Evolutionary conservation across 2,113 vertebrate species (phyloP), one percentile per base, ranked within the genome.

Genomic region (Dendropsophus ebraccatus): DNA sequence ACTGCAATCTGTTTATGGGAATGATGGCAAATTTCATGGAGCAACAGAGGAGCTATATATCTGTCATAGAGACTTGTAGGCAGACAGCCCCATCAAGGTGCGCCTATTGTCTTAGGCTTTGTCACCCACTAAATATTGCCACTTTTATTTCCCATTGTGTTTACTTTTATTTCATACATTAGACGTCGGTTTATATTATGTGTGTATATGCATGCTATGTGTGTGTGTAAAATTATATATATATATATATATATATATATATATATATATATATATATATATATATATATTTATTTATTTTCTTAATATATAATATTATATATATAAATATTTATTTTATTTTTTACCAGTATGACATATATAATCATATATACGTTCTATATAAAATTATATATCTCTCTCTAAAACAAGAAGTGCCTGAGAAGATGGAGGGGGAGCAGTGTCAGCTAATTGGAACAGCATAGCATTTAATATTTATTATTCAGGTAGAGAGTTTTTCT

Each of bases 391-490:
- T 67, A 1, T 32, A 65, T 65, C 5, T 65, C 14, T 30, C 28
- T 65, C 17, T 32, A 67, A 14, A 30, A 30, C 7, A 28, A 28
- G 25, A n/a, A 28, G 77, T 32, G 14, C 7, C n/a, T 75, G 2
- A 74, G 88, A 88, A 72, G 75, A 54, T 30, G 50, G 49, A n/a
- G n/a, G n/a, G n/a, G n/a, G 14, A 89, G 45, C 83, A 82, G 88
- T 62, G 70, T 76, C 54, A 49, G 12, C 89, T 91, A 91, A 92
- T 87, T 89, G 88, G 78, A 93, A 94, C 92, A 88, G 83, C 88
- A 94, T 93, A 96, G 95, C 93, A 96, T 95, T 94, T 94, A 94
- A 95, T 95, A 95, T 94, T 93, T 95, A 94, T 95, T 95, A 94
- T 95, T 93, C 94, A 91, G 91, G 90, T 91, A 88, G 84, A 87